Percentiles rank a stretch among this genome's conserved stretches.
Evolutionary conservation across 2,888 invertebrate species (phyloP).

Genomic region (Synergus itoensis): DNA sequence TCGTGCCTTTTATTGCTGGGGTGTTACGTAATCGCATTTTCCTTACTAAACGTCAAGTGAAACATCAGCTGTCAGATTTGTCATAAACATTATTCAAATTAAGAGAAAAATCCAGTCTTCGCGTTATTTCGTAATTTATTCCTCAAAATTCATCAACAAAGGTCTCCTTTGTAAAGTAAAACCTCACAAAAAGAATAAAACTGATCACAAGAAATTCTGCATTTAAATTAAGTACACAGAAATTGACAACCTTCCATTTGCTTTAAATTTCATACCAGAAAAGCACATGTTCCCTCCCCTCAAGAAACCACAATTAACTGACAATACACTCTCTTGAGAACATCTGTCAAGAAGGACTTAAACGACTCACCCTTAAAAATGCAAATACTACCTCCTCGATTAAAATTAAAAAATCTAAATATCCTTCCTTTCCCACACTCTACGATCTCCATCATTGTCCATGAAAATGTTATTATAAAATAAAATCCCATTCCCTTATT

Average conservation of each 20-base stretch:
- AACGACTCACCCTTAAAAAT: slow-evolving; percentile 19
- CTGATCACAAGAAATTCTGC: background rate
- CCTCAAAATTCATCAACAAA: background rate
- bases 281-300: background rate
- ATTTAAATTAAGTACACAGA: slow-evolving; percentile 42
- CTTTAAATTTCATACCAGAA: background rate
- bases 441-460: slow-evolving; percentile 22
- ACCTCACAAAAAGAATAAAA: background rate
- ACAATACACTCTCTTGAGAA: slow-evolving; percentile 11
- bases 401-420: slow-evolving; percentile 43
- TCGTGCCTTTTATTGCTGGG: slow-evolving; percentile 6
- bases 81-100: slow-evolving; percentile 27
- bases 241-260: slow-evolving; percentile 29
- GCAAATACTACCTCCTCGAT: slow-evolving; percentile 10
- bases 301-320: slow-evolving; percentile 30
- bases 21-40: slow-evolving; percentile 35
- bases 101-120: background rate
- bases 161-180: background rate
- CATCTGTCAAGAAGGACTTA: slow-evolving; percentile 30
- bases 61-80: slow-evolving; percentile 29
- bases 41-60: slow-evolving; percentile 20
- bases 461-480: slow-evolving; percentile 29
- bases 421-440: slow-evolving; percentile 39
- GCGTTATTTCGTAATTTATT: background rate
- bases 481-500: slow-evolving; percentile 25